Conservation (phyloP, 2,888 invertebrate genomes). For the Leptinotarsa haldemani region DNA sequence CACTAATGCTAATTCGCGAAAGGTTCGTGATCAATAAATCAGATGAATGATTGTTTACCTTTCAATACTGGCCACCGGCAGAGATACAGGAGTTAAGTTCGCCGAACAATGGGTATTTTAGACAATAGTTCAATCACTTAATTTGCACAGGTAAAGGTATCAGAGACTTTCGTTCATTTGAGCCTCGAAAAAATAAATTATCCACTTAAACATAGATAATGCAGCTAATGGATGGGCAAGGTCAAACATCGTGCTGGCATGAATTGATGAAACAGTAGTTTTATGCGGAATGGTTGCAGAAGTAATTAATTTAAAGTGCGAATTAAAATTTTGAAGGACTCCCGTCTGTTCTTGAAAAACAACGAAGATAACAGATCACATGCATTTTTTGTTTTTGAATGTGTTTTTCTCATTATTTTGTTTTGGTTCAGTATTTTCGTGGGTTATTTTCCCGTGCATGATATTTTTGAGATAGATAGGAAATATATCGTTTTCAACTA, state of each 20-base stretch:
- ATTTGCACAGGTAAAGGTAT: slow-evolving; percentile 35
- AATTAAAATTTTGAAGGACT: slow-evolving; percentile 16
- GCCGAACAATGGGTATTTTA: slow-evolving; percentile 24
- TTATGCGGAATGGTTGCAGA: slow-evolving; percentile 14
- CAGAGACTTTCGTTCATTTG: slow-evolving; percentile 36
- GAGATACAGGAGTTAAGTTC: slow-evolving; percentile 15
- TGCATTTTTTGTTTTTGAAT: neutral
- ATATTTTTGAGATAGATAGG: too few relatives aligned
- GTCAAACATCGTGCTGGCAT: slow-evolving; percentile 58
- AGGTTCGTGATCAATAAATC: slow-evolving; percentile 36
- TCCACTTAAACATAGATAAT: slow-evolving; percentile 43
- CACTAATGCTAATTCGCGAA: slow-evolving; percentile 34
- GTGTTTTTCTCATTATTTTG: neutral
- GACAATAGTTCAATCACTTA: slow-evolving; percentile 28
- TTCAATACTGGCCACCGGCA: neutral
- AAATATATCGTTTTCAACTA: too few relatives aligned
- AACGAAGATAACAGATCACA: neutral
- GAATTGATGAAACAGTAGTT: slow-evolving; percentile 33
- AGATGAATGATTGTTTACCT: neutral
- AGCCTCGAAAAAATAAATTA: slow-evolving; percentile 38
- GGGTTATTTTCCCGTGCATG: neutral
- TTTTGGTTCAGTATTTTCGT: neutral
- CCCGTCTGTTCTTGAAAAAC: slow-evolving; percentile 13
- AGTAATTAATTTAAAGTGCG: slow-evolving; percentile 16
- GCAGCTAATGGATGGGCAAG: slow-evolving; percentile 44